A percentile compares a stretch with the other conserved stretches of the same genome.
Conservation (phyloP, 2,888 invertebrate species). For the Pammene fasciana region DNA sequence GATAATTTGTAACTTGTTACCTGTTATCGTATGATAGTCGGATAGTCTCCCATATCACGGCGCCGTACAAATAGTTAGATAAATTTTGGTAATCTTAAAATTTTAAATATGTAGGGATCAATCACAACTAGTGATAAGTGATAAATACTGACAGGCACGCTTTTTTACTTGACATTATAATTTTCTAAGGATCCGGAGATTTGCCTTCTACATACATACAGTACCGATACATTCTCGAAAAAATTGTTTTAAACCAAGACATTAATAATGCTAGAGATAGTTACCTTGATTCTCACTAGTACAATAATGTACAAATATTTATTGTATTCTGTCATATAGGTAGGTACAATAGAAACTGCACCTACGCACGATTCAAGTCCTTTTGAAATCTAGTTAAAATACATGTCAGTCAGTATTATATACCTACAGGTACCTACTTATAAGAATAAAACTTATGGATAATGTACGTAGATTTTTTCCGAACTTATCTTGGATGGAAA, state of each 20-base stretch:
- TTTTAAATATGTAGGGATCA: slow-evolving; percentile 57
- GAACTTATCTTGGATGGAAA: slow-evolving; percentile 23
- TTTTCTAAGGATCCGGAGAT: slow-evolving; percentile 14
- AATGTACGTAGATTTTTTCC: slow-evolving; percentile 14
- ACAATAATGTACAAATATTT: too few relatives aligned
- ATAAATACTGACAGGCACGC: slow-evolving; percentile 60
- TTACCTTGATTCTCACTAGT: too few relatives aligned
- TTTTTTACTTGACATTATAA: slow-evolving; percentile 28
- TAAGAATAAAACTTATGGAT: not conserved
- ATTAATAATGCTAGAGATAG: too few relatives aligned
- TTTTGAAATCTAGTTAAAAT: too few relatives aligned
- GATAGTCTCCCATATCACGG: slow-evolving; percentile 60
- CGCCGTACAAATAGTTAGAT: slow-evolving; percentile 59
- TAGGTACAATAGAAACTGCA: too few relatives aligned
- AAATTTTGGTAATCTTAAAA: slow-evolving; percentile 54
- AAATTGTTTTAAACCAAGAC: too few relatives aligned
- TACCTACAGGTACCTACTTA: not conserved
- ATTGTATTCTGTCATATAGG: too few relatives aligned
- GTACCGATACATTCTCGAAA: too few relatives aligned
- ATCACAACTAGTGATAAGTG: slow-evolving; percentile 58
- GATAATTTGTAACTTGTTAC: slow-evolving; percentile 66
- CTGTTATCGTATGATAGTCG: slow-evolving; percentile 67
- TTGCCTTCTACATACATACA: slow-evolving; percentile 3
- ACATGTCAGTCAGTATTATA: too few relatives aligned
- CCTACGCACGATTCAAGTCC: too few relatives aligned